phyloP scores from a whole-genome alignment of 2,113 vertebrate species.

The Chrysemys picta region DNA sequence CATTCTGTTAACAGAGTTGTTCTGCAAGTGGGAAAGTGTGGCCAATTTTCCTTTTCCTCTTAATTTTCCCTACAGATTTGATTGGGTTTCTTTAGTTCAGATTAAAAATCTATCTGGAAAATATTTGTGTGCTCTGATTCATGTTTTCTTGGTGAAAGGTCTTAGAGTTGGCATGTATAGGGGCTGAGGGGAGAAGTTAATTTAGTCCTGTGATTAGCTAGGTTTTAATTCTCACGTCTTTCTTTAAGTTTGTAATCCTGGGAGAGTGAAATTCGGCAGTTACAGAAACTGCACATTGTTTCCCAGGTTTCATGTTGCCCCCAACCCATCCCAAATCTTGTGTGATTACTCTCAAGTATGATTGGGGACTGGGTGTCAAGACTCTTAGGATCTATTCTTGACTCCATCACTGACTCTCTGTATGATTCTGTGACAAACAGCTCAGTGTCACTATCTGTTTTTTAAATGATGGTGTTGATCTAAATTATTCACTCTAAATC shows the following conservation, averaged over 20 bases:
- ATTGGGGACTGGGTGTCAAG: neutral
- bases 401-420: neutral
- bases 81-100: slow-evolving; percentile 21
- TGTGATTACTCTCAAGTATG: neutral
- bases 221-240: slow-evolving; percentile 2
- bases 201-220: slow-evolving; percentile 37
- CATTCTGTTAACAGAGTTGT: slow-evolving; percentile 15
- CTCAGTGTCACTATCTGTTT: neutral
- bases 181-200: slow-evolving; percentile 46
- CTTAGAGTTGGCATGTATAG: slow-evolving; percentile 37
- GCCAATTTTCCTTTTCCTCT: slow-evolving; percentile 27
- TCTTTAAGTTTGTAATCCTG: slow-evolving; percentile 16
- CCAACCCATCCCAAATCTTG: neutral
- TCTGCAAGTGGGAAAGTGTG: neutral
- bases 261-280: slow-evolving; percentile 2
- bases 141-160: slow-evolving; percentile 50
- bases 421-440: neutral
- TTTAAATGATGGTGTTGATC: accelerated
- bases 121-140: neutral
- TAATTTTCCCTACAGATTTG: slow-evolving; percentile 40
- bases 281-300: slow-evolving; percentile 28
- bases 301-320: slow-evolving; percentile 38
- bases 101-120: slow-evolving; percentile 43
- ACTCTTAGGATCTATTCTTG: slow-evolving; percentile 19
- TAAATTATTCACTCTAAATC: neutral